Evolutionary conservation across 1,140 invertebrate genomes (phyloP).

Genomic region (Oscheius sp.): DNA sequence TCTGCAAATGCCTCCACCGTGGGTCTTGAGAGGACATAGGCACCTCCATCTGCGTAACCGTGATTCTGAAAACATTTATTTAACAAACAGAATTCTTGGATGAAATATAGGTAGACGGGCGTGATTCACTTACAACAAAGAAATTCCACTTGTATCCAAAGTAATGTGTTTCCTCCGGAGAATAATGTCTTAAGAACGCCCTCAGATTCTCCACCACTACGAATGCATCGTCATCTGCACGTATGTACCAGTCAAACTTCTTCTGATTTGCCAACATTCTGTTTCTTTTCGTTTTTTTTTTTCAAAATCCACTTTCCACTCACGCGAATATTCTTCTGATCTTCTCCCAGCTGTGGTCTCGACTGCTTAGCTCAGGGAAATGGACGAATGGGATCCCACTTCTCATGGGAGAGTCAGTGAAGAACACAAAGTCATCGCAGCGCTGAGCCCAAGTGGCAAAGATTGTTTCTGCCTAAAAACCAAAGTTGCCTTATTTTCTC

Average conservation of each 20-base stretch:
- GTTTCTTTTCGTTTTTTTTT: no score
- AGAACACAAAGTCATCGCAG: constrained; percentile 38
- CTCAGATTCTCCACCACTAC: constrained; percentile 63
- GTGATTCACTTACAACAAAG: constrained; percentile 29
- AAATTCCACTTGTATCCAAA: constrained; percentile 40
- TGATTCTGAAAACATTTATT: constrained; percentile 22
- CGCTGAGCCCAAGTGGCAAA: constrained; percentile 37
- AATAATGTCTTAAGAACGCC: constrained; percentile 49
- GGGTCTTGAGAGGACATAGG: neutral
- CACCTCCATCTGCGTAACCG: constrained; percentile 15
- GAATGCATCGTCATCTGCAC: constrained; percentile 63
- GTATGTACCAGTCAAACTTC: constrained; percentile 60
- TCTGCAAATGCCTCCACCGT: neutral
- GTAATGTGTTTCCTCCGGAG: constrained; percentile 38
- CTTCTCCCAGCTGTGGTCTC: constrained; percentile 10
- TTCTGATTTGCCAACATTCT: constrained; percentile 19
- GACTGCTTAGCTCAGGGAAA: constrained; percentile 21
- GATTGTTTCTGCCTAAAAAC: constrained; percentile 32
- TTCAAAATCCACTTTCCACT: no score
- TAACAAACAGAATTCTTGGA: constrained; percentile 2
- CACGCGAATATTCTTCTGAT: neutral
- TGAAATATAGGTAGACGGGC: neutral
- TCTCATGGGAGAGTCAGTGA: constrained; percentile 39
- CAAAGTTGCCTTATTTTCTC: constrained; percentile 7
- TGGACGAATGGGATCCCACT: constrained; percentile 30